Percentiles rank a stretch among this genome's conserved stretches.
Evolutionary conservation across 2,888 invertebrate genomes (phyloP).

Genomic region (Scaptomyza reducta): DNA sequence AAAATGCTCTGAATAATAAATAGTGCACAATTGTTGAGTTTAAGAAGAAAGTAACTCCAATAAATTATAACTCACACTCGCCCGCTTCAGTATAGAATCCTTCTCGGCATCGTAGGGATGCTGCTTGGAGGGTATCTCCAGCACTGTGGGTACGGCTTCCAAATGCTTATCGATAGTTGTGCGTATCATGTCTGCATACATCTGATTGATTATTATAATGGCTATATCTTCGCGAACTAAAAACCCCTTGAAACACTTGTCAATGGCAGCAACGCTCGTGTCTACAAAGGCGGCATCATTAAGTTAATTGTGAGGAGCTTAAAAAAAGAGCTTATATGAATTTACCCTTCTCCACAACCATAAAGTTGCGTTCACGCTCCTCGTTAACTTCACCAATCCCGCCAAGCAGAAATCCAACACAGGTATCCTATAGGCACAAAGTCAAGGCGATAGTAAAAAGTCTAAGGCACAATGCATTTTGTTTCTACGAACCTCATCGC

Average conservation of each 20-base stretch:
- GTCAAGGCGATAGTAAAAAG: neutral
- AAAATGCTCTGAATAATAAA: slow-evolving; percentile 46
- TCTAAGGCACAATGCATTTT: neutral
- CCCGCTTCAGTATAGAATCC: slow-evolving; percentile 65
- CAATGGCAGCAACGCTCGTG: slow-evolving; percentile 45
- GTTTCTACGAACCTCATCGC: slow-evolving; percentile 56
- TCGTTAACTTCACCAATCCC: slow-evolving; percentile 64
- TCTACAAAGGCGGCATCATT: slow-evolving; percentile 23
- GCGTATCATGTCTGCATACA: slow-evolving; percentile 62
- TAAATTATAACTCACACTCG: slow-evolving; percentile 39
- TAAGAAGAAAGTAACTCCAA: neutral
- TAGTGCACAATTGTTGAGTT: neutral
- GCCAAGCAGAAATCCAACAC: slow-evolving; percentile 67
- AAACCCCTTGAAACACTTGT: slow-evolving; percentile 54
- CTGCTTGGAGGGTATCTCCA: slow-evolving; percentile 68
- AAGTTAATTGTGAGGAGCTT: neutral
- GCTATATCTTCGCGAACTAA: slow-evolving; percentile 54
- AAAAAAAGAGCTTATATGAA: neutral
- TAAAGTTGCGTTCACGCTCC: slow-evolving; percentile 52
- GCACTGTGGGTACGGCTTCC: slow-evolving; percentile 58
- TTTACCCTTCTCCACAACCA: slow-evolving; percentile 63
- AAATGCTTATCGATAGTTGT: slow-evolving; percentile 50
- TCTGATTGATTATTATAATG: slow-evolving; percentile 65
- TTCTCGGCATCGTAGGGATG: slow-evolving; percentile 56
- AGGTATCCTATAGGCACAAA: slow-evolving; percentile 52